Base-by-base conservation (phyloP, 2,113 vertebrate species). In the Lamprotornis superbus region DNA sequence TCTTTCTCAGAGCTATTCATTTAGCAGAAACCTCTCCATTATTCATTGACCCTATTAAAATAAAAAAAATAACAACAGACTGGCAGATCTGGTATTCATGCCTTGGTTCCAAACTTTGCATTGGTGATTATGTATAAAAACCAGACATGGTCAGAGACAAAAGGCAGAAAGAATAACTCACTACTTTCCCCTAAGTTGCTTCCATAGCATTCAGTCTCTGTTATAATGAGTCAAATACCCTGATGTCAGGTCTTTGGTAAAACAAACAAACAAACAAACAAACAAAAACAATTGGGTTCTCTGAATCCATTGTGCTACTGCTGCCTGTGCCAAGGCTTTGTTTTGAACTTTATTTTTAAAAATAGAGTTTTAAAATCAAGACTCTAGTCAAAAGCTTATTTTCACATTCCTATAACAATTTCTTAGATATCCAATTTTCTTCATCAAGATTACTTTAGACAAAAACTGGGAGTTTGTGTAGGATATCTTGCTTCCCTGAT, bases 101-200 rank as follows among this genome's bases (percentile, higher is more conserved):
- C 1, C 5, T 11, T 31, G 7, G 50, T 67, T 84, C 60, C 52
- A 70, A 22, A 15, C 5, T 85, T 75, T 59, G 12, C 25, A 21
- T 27, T 24, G 17, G 21, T 56, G 9, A 59, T 44, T 49, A 57
- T 17, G 6, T 31, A 40, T 27, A 44, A 69, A 86, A 93, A 30
- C 0, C 9, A 84, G 52, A 55, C 0, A 0, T 24, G 19, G 17
- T 30, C 49, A 78, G 25, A 75, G 33, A 74, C 13, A 81, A 65
- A 81, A 78, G 12, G 17, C 40, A 39, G 8, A 80, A 59, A 39
- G 8, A 80, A 57, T 11, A 40, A 70, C 10, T 61, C 60, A 40
- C 6, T 40, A 13, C 17, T 57, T 81, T 17, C 14, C 17, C 11
- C 37, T 59, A 40, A 74, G 19, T 30, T 12, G 5, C 7, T 69